Evolutionary conservation across 1,140 invertebrate genomes (phyloP), one percentile per base, ranked within the genome.

Genomic region (Aphaenogaster rudis): DNA sequence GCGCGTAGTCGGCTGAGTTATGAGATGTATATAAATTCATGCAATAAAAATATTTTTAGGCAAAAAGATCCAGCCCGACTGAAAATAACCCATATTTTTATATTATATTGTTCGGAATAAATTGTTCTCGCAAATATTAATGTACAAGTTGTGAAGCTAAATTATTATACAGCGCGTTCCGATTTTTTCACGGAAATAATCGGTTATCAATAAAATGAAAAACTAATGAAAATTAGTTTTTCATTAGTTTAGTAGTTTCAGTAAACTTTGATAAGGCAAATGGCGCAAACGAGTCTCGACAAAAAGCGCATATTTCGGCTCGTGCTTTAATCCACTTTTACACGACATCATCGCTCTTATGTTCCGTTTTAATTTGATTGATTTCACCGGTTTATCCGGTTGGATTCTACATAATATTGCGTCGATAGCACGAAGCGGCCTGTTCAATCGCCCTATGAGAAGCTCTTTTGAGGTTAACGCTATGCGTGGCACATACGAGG

Each of bases 401-500:
- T 17, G n/a, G 28, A 17, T 28, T 72, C 17, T 59, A 45, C 52
- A 39, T 82, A 82, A 82, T 61, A 59, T 82, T 11, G 42, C 42
- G 9, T 39, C 48, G 28, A 13, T 28, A 13, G 36, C 28, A 15
- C 69, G 71, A 84, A 28, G 7, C 28, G 13, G 50, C 17, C 50
- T 82, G 69, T 84, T 76, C 42, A 84, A 76, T 36, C 69, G 69
- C 80, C 36, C 69, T 61, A 61, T 48, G 69, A 82, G 69, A 21
- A 76, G 69, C 80, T 54, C 80, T 76, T 84, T 84, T 76, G 80
- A 84, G 80, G 80, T 84, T 61, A 39, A 50, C 69, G 42, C 80
- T 61, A 48, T 48, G 80, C 87, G 84, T 74, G 59, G 69, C 81
- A 74, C 52, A 80, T 17, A 54, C 42, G 74, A 86, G 80, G 86